Evolutionary conservation across 2,888 invertebrate genomes (phyloP).

Genomic region (Parelbella ahira): DNA sequence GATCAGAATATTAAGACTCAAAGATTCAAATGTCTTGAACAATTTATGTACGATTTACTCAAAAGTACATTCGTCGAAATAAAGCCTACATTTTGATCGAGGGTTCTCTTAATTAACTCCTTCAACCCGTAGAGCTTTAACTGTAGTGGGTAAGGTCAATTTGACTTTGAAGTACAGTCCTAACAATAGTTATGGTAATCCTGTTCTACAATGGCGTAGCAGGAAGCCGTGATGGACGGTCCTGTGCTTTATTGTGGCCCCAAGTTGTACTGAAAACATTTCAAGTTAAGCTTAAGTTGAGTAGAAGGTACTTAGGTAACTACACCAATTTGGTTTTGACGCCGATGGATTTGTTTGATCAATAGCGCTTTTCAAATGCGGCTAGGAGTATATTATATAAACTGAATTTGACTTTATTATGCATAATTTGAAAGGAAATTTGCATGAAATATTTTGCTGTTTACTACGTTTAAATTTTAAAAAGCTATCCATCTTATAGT

Average conservation of each 20-base stretch:
- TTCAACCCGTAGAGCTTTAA: constrained; percentile 8
- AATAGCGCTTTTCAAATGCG: too few relatives aligned
- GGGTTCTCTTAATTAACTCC: constrained; percentile 30
- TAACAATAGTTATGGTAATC: constrained; percentile 23
- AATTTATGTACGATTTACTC: too few relatives aligned
- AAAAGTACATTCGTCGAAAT: constrained; percentile 10
- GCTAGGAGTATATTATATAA: too few relatives aligned
- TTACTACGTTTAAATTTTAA: too few relatives aligned
- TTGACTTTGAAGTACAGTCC: constrained; percentile 21
- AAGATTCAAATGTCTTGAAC: too few relatives aligned
- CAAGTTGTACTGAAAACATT: constrained; percentile 5
- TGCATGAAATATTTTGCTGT: background rate
- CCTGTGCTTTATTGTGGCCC: constrained; percentile 13
- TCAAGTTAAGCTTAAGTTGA: constrained; percentile 3
- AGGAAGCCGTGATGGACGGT: constrained; percentile 14
- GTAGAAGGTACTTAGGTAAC: too few relatives aligned
- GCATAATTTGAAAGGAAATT: background rate
- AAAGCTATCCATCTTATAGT: too few relatives aligned
- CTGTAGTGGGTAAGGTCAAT: constrained; percentile 21
- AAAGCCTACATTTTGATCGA: constrained; percentile 31
- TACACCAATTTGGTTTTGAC: too few relatives aligned
- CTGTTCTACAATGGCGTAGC: constrained; percentile 5
- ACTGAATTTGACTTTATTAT: too few relatives aligned
- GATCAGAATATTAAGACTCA: too few relatives aligned
- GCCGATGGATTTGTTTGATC: background rate